Base-by-base conservation (phyloP, 2,888 invertebrate species). In the Busseola fusca region DNA sequence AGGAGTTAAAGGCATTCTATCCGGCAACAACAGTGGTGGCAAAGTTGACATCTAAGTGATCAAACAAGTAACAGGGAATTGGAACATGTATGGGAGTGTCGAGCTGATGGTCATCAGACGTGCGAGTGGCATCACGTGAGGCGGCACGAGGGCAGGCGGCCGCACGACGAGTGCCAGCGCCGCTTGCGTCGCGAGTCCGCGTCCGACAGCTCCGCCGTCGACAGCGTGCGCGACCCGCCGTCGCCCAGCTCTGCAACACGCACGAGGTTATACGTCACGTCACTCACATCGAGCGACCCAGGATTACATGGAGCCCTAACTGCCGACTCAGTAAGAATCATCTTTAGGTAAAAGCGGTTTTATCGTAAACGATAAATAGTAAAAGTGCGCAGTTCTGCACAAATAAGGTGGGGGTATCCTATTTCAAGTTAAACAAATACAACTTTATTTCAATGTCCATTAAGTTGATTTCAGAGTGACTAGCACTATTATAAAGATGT, bases 161-260 rank as follows among this genome's bases (percentile, higher is more conserved):
- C 95, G 88, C 95, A 95, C 1, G 95, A 93, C 4, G 95, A 95
- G 84, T 95, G 94, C 95, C 95, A 95, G 66, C 95, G 93, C 0
- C 92, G 91, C 87, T 95, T 95, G 84, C 92, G 92, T 3, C 89
- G 91, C 34, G 90, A 86, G 16, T 90, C 93, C 30, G 90, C 93
- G 84, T 94, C 95, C 0, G 95, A 95, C n/a, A 95, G 83, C 85
- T 95, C 95, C 0, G 95, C 95, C 0, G 95, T 95, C 0, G 95
- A 95, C 87, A 95, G 78, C 7, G 95, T 95, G 27, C 95, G 92
- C 5, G 95, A 95, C 1, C 94, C 94, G 45, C 92, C 93, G 66
- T 94, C 94, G 54, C 93, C 94, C 69, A 93, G 52, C 78, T 94
- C 94, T 94, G 91, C 3, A 89, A 86, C 72, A 79, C 64, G 66